These are phyloP conservation scores for Calcarius ornatus DNA, from an alignment of 2,113 vertebrate genomes.

Conservation along the genomic window DNA sequence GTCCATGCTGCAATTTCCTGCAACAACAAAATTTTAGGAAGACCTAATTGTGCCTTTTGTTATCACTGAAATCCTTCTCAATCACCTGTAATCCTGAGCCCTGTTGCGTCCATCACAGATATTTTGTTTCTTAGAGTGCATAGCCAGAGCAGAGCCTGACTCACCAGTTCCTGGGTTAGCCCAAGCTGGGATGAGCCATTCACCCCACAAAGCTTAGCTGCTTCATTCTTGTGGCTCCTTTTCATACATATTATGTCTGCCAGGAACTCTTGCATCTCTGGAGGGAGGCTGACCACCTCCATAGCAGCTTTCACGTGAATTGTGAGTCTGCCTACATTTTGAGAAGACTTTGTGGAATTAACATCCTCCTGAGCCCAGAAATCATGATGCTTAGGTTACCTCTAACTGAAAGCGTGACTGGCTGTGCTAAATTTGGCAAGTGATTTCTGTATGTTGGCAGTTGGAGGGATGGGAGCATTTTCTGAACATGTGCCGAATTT, in stretches of 20 bases:
- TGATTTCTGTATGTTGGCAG: neutral
- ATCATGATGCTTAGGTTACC: neutral
- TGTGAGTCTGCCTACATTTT: neutral
- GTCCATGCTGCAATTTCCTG: neutral
- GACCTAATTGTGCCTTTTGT: neutral
- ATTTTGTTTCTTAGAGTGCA: neutral
- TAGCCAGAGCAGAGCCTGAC: neutral
- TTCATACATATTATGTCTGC: neutral
- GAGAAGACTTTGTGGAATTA: neutral
- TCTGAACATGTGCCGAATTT: neutral
- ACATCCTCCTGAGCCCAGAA: neutral
- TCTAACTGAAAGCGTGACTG: neutral
- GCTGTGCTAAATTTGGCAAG: neutral
- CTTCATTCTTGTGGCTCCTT: neutral
- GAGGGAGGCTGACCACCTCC: neutral
- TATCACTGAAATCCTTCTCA: neutral
- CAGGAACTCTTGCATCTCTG: neutral
- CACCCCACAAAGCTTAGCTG: accelerated
- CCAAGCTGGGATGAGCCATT: neutral
- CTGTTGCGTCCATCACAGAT: neutral
- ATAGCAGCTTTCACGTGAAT: neutral
- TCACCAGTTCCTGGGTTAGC: neutral
- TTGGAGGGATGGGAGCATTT: neutral
- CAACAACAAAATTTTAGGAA: neutral
- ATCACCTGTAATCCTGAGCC: neutral